A percentile compares a stretch with the other conserved stretches of the same genome.
Conservation (phyloP, 2,113 vertebrate species). For the Thomomys bottae region DNA sequence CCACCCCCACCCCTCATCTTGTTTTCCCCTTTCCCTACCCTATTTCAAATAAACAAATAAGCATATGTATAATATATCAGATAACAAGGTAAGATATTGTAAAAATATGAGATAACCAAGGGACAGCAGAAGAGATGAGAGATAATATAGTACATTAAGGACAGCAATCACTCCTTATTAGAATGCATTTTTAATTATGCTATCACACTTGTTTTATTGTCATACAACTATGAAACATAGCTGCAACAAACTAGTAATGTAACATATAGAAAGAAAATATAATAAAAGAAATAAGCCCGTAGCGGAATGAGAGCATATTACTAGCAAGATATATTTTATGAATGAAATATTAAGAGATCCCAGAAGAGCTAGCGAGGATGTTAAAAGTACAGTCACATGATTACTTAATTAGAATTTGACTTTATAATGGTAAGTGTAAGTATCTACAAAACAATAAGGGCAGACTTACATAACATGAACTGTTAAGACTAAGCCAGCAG, state of each 20-base stretch:
- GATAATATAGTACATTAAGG: no score
- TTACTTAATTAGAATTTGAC: not conserved
- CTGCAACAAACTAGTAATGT: not conserved
- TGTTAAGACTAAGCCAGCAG: not conserved
- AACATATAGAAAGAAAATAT: not conserved
- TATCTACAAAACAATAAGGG: not conserved
- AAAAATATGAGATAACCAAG: no score
- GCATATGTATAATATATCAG: no score
- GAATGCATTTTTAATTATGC: not conserved
- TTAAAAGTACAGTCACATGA: not conserved
- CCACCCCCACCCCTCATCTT: no score
- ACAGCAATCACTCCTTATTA: no score
- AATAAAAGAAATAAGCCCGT: conserved; percentile 7
- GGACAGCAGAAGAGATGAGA: no score
- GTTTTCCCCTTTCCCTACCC: no score
- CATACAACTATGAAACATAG: not conserved
- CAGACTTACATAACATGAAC: rapidly evolving
- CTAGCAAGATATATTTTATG: not conserved
- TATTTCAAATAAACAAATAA: no score
- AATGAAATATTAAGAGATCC: not conserved
- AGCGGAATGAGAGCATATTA: not conserved
- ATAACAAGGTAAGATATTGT: no score
- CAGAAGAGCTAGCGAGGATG: not conserved
- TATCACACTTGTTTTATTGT: not conserved
- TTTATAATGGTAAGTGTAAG: not conserved